phyloP scores from a whole-genome alignment of 2,888 invertebrate genomes.

The Galerucella pusilla region DNA sequence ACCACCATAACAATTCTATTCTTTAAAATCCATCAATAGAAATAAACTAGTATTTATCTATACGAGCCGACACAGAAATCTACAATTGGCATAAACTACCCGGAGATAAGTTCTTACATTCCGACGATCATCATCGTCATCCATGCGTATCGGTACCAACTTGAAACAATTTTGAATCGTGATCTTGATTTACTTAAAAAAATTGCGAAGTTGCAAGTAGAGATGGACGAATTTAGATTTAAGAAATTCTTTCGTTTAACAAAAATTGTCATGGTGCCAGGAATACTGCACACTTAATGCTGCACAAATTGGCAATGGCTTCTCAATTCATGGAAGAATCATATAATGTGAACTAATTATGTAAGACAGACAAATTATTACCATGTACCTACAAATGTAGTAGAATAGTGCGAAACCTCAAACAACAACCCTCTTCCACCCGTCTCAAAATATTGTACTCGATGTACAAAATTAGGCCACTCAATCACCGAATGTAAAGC shows the following conservation, averaged over 20 bases:
- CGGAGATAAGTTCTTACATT: conserved; percentile 20
- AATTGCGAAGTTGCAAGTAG: background rate
- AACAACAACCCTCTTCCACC: too few relatives aligned
- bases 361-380: too few relatives aligned
- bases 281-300: too few relatives aligned
- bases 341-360: too few relatives aligned
- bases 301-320: too few relatives aligned
- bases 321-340: too few relatives aligned
- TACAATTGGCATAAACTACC: conserved; percentile 16
- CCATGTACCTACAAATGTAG: too few relatives aligned
- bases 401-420: too few relatives aligned
- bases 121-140: conserved; percentile 12
- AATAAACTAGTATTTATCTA: background rate
- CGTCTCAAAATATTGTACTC: too few relatives aligned
- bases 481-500: background rate
- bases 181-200: conserved; percentile 24
- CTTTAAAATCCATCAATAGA: background rate
- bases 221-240: background rate
- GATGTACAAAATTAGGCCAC: background rate
- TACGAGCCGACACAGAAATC: conserved; percentile 5
- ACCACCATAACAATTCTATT: too few relatives aligned
- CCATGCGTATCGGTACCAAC: conserved; percentile 26
- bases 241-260: background rate
- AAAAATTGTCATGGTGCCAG: background rate
- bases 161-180: conserved; percentile 28